Evolutionary conservation across 1,140 invertebrate species (phyloP).

Genomic region (Lepidotrigona ventralis): DNA sequence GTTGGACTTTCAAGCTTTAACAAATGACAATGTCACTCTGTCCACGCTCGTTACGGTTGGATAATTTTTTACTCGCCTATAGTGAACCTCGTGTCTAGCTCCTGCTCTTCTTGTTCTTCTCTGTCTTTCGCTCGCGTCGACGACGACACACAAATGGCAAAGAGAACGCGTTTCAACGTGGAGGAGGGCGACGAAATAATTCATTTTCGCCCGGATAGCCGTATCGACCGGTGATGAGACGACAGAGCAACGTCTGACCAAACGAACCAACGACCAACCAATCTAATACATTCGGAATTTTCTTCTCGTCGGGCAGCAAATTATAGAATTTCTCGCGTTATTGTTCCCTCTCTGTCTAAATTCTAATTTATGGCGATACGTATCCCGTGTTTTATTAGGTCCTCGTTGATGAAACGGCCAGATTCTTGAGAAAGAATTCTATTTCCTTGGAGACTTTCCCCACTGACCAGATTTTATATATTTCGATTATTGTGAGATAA

Average conservation of each 20-base stretch:
- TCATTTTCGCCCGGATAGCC: not conserved
- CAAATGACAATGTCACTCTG: slow-evolving; percentile 12
- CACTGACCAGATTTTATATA: no score
- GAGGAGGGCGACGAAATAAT: not conserved
- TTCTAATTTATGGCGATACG: not conserved
- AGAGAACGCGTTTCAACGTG: no score
- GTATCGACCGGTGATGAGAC: not conserved
- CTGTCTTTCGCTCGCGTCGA: no score
- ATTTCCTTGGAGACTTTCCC: no score
- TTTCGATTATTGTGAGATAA: no score
- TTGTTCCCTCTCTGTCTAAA: not conserved
- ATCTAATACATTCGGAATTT: no score
- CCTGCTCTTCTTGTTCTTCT: not conserved
- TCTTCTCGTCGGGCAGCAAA: not conserved
- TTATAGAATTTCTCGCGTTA: not conserved
- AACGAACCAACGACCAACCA: not conserved
- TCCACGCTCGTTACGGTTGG: not conserved
- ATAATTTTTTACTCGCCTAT: slow-evolving; percentile 20
- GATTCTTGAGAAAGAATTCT: no score
- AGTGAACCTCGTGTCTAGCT: not conserved
- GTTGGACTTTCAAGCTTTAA: not conserved
- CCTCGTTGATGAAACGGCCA: no score
- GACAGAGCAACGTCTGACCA: not conserved
- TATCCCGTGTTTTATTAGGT: no score
- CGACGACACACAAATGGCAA: not conserved